phyloP scores from a whole-genome alignment of 2,113 vertebrate genomes.

The Columba livia region DNA sequence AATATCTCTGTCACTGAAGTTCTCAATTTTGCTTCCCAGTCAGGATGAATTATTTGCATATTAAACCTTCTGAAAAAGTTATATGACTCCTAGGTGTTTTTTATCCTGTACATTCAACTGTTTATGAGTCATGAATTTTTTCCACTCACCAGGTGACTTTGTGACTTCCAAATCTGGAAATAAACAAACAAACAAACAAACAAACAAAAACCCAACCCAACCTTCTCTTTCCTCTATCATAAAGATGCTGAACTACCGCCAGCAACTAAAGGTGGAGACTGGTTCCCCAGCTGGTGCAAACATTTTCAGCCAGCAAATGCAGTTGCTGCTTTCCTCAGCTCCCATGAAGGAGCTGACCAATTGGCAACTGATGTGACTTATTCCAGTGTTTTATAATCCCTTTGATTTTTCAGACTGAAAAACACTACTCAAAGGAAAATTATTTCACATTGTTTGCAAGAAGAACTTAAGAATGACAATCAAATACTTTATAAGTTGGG shows the following conservation, averaged over 20 bases:
- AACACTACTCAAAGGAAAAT: not conserved
- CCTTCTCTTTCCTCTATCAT: not conserved
- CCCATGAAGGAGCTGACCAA: not conserved
- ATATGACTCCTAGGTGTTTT: not conserved
- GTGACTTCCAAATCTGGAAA: not conserved
- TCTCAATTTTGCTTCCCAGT: not conserved
- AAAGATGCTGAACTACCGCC: not conserved
- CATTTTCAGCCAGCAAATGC: not conserved
- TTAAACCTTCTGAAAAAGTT: not conserved
- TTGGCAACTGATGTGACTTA: not conserved
- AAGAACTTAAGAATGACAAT: not conserved
- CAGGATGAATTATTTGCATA: not conserved
- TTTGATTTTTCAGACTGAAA: not conserved
- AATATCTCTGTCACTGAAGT: not conserved
- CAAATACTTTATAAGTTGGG: not conserved
- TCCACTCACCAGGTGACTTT: not conserved
- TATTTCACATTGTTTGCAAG: not conserved
- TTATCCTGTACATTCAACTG: not conserved
- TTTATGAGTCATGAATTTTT: not conserved
- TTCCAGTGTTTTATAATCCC: not conserved
- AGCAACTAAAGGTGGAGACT: not conserved
- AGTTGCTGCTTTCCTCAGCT: not conserved
- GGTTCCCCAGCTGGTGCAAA: fast-evolving
- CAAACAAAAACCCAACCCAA: too few relatives aligned
- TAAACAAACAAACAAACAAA: not conserved